Evolutionary conservation across 2,797 vertebrate species (phyloP), one percentile per base, ranked within the genome.

Genomic region (Betta splendens): DNA sequence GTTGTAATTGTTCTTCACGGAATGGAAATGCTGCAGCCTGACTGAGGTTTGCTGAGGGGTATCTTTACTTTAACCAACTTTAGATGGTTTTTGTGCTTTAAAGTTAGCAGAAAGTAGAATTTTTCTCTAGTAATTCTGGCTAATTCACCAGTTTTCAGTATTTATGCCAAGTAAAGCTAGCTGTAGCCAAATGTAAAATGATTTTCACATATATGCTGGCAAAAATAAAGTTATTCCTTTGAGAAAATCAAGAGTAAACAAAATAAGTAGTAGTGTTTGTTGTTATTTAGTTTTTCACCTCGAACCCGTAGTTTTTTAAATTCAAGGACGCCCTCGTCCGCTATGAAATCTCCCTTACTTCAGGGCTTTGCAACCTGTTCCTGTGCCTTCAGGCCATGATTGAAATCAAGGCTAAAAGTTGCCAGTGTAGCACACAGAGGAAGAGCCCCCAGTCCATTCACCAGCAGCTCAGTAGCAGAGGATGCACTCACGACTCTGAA

Each of bases 31-130:
- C 93, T 0, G 94, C 95, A 0, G 94, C 94, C 6, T 95, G 93
- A 1, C 80, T 95, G 16, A 92, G 86, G 0, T 91, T 95, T 52
- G 94, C 94, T 0, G 94, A 96, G 70, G 75, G 95, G 95, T 0
- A 91, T 95, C 54, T 85, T 64, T 0, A 94, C 95, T 1, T 96
- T 97, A 89, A 94, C 93, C 49, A 93, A 94, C 64, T 89, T 96
- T n/a, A n/a, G n/a, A n/a, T n/a, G n/a, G n/a, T n/a, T n/a, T n/a
- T n/a, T n/a, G n/a, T n/a, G 9, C 2, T 9, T 28, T 28, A 28
- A 26, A 28, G 26, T 8, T 28, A 2, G 23, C 35, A 18, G 4
- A 2, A 20, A 8, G 2, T 1, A 3, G 8, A 48, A 37, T 16
- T 29, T 39, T 23, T 37, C 13, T 52, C 11, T 28, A 15, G 38